Conservation (phyloP, 2,797 vertebrate genomes). For the Morelia viridis region DNA sequence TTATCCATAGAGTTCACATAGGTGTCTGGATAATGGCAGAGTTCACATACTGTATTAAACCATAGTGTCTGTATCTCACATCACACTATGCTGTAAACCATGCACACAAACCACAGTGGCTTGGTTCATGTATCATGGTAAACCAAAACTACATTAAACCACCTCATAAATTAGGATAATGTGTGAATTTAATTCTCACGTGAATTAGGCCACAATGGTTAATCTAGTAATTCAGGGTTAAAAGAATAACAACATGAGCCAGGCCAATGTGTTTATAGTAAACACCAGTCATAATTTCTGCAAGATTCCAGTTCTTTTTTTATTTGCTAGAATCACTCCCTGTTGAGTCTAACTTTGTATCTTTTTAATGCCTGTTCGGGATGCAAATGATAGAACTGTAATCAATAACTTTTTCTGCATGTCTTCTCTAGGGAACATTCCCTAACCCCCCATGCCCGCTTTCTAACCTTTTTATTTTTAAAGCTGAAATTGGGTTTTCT, state of each 20-base stretch:
- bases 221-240: background rate
- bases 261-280: background rate
- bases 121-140: background rate
- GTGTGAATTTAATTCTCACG: background rate
- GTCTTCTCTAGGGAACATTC: background rate
- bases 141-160: background rate
- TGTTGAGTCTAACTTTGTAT: too few relatives aligned
- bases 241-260: background rate
- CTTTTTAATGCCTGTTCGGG: background rate
- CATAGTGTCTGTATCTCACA: background rate
- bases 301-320: background rate
- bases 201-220: background rate
- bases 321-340: background rate
- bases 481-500: background rate
- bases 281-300: background rate
- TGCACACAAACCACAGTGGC: background rate
- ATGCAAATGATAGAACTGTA: background rate
- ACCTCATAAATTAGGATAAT: background rate
- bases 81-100: background rate
- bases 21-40: background rate
- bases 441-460: background rate
- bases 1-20: background rate
- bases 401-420: background rate
- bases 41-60: background rate
- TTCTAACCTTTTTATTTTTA: background rate